Evolutionary conservation across 2,113 vertebrate genomes (phyloP).

Genomic region (Pogonocichla stellata): DNA sequence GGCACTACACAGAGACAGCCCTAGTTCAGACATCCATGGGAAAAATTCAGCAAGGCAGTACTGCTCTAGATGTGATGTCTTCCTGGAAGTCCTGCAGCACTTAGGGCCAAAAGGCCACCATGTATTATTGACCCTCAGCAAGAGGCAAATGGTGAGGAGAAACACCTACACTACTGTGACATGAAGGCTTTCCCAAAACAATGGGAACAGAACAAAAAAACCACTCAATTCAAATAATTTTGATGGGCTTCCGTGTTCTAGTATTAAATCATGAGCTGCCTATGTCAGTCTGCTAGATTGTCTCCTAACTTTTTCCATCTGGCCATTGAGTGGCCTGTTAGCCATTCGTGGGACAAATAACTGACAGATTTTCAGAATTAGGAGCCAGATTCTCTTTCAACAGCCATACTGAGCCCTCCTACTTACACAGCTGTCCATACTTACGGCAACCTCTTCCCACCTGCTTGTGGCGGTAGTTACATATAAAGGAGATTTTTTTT

Average conservation of each 20-base stretch:
- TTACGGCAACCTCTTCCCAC: not conserved
- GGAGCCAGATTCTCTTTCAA: not conserved
- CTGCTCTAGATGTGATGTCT: not conserved
- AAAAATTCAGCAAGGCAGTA: not conserved
- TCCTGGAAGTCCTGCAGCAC: not conserved
- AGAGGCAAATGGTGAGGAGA: not conserved
- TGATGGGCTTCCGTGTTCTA: not conserved
- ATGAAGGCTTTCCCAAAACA: not conserved
- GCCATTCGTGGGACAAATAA: not conserved
- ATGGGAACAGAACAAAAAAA: not conserved
- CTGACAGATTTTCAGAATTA: not conserved
- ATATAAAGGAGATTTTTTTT: not conserved
- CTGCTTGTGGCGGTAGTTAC: not conserved
- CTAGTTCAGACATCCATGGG: not conserved
- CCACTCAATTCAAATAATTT: fast-evolving
- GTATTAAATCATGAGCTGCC: not conserved
- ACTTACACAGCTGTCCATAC: not conserved
- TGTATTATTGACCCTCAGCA: not conserved
- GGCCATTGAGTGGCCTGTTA: not conserved
- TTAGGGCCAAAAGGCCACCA: not conserved
- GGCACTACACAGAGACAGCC: not conserved
- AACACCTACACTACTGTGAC: not conserved
- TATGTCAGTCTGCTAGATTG: not conserved
- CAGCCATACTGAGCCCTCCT: not conserved
- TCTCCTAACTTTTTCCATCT: not conserved